Evolutionary conservation across 1,140 invertebrate species (phyloP), one percentile per base, ranked within the genome.

Genomic region (Anastatus disparis): DNA sequence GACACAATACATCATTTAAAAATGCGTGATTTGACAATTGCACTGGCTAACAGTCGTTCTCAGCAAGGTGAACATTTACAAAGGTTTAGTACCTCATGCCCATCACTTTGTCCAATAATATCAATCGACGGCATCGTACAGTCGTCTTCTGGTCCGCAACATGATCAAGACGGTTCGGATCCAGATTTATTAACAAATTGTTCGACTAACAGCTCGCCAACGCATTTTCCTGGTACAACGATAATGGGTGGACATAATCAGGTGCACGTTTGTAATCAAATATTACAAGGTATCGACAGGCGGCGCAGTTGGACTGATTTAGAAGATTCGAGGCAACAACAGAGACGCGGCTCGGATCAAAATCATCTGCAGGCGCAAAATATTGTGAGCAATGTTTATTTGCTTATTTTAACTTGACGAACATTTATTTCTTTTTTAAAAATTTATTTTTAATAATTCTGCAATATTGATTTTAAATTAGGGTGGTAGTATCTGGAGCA

Each of bases 271-370:
- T 80, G 81, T 70, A 75, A 81, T 24, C 84, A 83, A 61, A 77
- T 72, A 31, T 59, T 75, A n/a, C 77, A 84, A 22, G 79, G 82
- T 31, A 83, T 84, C 44, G 84, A 86, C 64, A 85, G 93, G 20
- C 86, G 93, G 74, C 90, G 93, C 78, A 94, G 93, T 62, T 95
- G 93, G 93, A 93, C 93, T 9, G 93, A 92, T 20, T 85, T 94
- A 40, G 93, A 94, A 76, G 87, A 87, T 48, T 82, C 82, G 4
- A 82, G 87, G 42, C 80, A 82, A 29, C 79, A 80, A 20, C 77
- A 79, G 71, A 81, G 83, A 20, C 81, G 82, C 63, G 78, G 75
- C 44, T 82, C 79, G 27, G 78, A 81, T 22, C 82, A 85, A 29
- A 84, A 82, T 79, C 83, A 85, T 62, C 74, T 86, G 20, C 83